These are phyloP conservation scores for Drosophila miranda DNA, from an alignment of 1,140 invertebrate genomes.

Conservation along the genomic window DNA sequence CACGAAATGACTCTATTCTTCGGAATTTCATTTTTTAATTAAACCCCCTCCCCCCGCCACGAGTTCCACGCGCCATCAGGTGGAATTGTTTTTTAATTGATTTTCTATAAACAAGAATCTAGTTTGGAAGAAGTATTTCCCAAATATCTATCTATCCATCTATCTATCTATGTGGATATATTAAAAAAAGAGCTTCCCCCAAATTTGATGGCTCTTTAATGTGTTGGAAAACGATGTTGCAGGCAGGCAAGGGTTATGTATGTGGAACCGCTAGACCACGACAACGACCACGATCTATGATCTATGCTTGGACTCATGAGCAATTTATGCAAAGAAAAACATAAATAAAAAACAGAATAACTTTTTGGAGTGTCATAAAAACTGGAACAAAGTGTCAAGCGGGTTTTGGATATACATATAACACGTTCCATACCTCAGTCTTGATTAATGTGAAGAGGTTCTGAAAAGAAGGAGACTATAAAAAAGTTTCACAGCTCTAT, in stretches of 20 bases:
- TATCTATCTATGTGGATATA: slow-evolving; percentile 17
- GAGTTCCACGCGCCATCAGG: background rate
- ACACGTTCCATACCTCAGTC: slow-evolving; percentile 38
- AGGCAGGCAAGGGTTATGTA: slow-evolving; percentile 16
- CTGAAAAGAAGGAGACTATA: slow-evolving; percentile 3
- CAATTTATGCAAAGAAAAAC: slow-evolving; percentile 56
- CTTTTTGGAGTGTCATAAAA: slow-evolving; percentile 51
- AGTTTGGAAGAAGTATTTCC: slow-evolving; percentile 35
- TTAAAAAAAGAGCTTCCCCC: slow-evolving; percentile 58
- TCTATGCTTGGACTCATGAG: slow-evolving; percentile 13
- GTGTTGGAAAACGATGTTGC: slow-evolving; percentile 23
- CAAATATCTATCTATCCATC: slow-evolving; percentile 45
- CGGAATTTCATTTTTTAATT: slow-evolving; percentile 76
- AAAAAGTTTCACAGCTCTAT: too few relatives aligned
- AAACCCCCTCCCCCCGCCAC: background rate
- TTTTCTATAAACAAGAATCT: slow-evolving; percentile 58
- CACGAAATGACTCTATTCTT: slow-evolving; percentile 68
- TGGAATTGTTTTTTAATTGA: slow-evolving; percentile 76
- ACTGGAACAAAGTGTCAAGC: slow-evolving; percentile 72
- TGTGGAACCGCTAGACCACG: slow-evolving; percentile 13
- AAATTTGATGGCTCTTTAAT: slow-evolving; percentile 73
- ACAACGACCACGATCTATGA: slow-evolving; percentile 16
- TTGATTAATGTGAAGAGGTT: slow-evolving; percentile 31
- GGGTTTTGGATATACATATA: slow-evolving; percentile 46
- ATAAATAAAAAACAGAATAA: slow-evolving; percentile 47